A percentile compares a stretch with the other conserved stretches of the same genome.
phyloP scores from a whole-genome alignment of 2,888 invertebrate species.

The Tetanocera ferruginea region DNA sequence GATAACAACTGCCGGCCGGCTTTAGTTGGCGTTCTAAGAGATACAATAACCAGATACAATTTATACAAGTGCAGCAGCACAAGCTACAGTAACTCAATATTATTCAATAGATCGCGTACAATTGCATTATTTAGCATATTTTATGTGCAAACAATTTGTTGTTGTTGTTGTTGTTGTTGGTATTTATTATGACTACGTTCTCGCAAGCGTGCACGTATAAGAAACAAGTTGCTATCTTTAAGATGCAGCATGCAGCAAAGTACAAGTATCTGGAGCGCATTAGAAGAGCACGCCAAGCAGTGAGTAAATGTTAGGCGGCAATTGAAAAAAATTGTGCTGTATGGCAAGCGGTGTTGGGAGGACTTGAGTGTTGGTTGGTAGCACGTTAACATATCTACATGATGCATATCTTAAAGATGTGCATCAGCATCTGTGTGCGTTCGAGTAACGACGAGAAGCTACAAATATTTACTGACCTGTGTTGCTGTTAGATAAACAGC shows the following conservation, averaged over 20 bases:
- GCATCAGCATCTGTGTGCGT: neutral
- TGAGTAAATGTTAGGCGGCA: neutral
- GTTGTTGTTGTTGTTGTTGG: neutral
- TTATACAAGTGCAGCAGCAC: neutral
- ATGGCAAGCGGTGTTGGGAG: too few species aligned
- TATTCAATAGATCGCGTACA: slow-evolving; percentile 18
- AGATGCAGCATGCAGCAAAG: neutral
- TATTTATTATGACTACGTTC: neutral
- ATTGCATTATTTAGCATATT: slow-evolving; percentile 32
- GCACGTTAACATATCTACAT: neutral
- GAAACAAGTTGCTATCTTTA: neutral
- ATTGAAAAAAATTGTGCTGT: too few species aligned
- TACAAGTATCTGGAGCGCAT: slow-evolving; percentile 1
- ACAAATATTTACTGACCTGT: slow-evolving; percentile 31
- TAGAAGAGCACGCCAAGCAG: neutral
- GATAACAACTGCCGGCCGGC: slow-evolving; percentile 22
- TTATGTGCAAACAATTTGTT: neutral
- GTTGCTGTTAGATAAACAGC: neutral
- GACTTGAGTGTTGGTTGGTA: neutral
- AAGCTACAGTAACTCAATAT: slow-evolving; percentile 12
- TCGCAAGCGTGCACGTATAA: neutral
- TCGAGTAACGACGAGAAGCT: neutral
- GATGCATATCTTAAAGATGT: slow-evolving; percentile 11
- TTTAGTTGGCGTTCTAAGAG: slow-evolving; percentile 17
- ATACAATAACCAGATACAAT: neutral